Evolutionary conservation across 64 coral and sea anemone genomes (phyloP).

Genomic region (Pocillopora verrucosa): DNA sequence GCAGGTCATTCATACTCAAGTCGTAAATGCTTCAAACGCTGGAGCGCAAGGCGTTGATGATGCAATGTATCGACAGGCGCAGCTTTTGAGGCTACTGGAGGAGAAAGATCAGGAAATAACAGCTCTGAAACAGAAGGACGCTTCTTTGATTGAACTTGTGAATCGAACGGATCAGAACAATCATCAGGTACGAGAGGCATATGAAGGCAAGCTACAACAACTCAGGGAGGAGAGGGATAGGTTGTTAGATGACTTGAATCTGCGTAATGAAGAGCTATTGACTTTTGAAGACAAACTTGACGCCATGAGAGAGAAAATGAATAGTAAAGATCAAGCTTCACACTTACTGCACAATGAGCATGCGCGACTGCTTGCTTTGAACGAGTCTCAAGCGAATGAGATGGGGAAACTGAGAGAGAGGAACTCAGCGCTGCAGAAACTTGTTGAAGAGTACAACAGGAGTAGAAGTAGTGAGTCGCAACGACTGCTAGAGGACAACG

Average conservation of each 20-base stretch:
- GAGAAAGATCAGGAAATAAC: conserved; percentile 91
- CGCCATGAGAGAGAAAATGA: conserved; percentile 84
- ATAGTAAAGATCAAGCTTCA: conserved; percentile 83
- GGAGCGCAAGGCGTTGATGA: not conserved
- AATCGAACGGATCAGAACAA: conserved; percentile 62
- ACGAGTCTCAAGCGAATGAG: conserved; percentile 91
- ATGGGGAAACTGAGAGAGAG: conserved; percentile 92
- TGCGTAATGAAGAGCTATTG: conserved; percentile 76
- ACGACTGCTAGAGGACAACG: conserved; percentile 67
- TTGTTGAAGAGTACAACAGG: conserved; percentile 69
- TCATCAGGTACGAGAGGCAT: conserved; percentile 54
- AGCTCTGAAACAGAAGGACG: conserved; percentile 86
- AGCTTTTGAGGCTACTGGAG: conserved; percentile 62
- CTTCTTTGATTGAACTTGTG: conserved; percentile 75
- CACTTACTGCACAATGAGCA: conserved; percentile 75
- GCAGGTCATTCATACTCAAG: conserved; percentile 56
- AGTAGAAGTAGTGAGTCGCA: conserved; percentile 48
- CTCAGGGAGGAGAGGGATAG: conserved; percentile 66
- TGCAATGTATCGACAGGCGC: conserved; percentile 30
- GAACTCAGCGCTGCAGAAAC: conserved; percentile 61
- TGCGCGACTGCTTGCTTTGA: conserved; percentile 78
- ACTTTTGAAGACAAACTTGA: conserved; percentile 75
- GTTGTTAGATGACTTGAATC: conserved; percentile 60
- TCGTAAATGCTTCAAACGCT: conserved; percentile 28
- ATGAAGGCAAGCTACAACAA: conserved; percentile 73